Percentiles rank a stretch among this genome's conserved stretches.
phyloP scores from a whole-genome alignment of 1,140 invertebrate species.

The Drosophila neocordata region DNA sequence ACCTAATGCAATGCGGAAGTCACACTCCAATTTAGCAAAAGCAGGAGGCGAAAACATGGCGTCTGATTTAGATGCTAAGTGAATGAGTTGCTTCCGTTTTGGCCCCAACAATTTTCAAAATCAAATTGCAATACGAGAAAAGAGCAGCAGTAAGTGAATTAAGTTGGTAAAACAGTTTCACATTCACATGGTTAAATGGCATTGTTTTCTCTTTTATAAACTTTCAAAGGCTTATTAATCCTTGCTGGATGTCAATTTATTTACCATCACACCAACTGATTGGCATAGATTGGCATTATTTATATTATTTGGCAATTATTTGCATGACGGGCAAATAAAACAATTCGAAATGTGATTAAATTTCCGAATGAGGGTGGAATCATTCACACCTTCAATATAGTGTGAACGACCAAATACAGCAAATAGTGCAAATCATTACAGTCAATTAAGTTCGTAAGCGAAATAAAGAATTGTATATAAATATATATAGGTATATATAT shows the following conservation, averaged over 20 bases:
- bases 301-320: slow-evolving; percentile 38
- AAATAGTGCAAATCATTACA: slow-evolving; percentile 56
- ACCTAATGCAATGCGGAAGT: slow-evolving; percentile 79
- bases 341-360: slow-evolving; percentile 24
- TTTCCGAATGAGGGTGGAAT: background rate
- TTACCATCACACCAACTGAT: slow-evolving; percentile 44
- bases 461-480: slow-evolving; percentile 2
- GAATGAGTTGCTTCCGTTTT: slow-evolving; percentile 77
- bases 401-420: background rate
- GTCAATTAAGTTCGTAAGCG: slow-evolving; percentile 42
- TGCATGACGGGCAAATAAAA: slow-evolving; percentile 26
- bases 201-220: background rate
- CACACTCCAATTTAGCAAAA: slow-evolving; percentile 70
- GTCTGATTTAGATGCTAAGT: slow-evolving; percentile 75
- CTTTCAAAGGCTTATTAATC: background rate
- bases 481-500: background rate
- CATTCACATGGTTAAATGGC: background rate
- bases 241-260: slow-evolving; percentile 28
- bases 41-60: slow-evolving; percentile 29
- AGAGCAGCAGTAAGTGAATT: background rate
- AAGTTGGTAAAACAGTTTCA: background rate
- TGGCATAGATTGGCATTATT: slow-evolving; percentile 29
- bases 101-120: slow-evolving; percentile 69
- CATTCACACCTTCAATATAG: background rate
- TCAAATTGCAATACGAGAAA: slow-evolving; percentile 61